These are phyloP conservation scores for Rutpela maculata DNA, from an alignment of 2,888 invertebrate species.

Conservation along the genomic window DNA sequence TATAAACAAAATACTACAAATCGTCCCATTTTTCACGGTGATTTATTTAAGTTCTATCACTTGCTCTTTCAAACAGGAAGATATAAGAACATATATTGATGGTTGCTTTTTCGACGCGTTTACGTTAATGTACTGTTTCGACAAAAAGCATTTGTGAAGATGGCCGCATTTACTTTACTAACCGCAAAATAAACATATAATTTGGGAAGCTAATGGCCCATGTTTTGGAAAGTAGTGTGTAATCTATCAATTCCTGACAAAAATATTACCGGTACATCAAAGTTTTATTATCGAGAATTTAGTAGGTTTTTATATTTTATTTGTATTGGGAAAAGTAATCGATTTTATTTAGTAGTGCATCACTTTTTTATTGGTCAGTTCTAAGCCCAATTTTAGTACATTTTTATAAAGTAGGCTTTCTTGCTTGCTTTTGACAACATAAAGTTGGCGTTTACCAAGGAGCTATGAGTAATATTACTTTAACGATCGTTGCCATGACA, in stretches of 20 bases:
- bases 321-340: neutral
- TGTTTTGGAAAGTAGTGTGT: slow-evolving; percentile 8
- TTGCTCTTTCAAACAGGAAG: slow-evolving; percentile 8
- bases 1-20: slow-evolving; percentile 38
- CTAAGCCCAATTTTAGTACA: neutral
- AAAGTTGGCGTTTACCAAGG: no score
- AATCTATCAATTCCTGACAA: slow-evolving; percentile 30
- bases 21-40: slow-evolving; percentile 33
- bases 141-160: neutral
- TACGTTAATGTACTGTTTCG: slow-evolving; percentile 18
- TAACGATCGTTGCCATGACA: no score
- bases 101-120: neutral
- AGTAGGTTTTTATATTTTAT: neutral
- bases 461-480: no score
- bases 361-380: neutral
- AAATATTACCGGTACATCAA: neutral
- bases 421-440: no score
- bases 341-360: neutral
- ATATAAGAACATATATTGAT: slow-evolving; percentile 22
- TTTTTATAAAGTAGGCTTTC: no score
- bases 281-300: neutral
- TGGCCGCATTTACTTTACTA: slow-evolving; percentile 15
- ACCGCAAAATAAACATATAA: slow-evolving; percentile 23
- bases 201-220: slow-evolving; percentile 26
- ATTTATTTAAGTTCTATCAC: slow-evolving; percentile 27